Base-by-base conservation (phyloP, 2,797 vertebrate species). In the Acrossocheilus wenchowensis region DNA sequence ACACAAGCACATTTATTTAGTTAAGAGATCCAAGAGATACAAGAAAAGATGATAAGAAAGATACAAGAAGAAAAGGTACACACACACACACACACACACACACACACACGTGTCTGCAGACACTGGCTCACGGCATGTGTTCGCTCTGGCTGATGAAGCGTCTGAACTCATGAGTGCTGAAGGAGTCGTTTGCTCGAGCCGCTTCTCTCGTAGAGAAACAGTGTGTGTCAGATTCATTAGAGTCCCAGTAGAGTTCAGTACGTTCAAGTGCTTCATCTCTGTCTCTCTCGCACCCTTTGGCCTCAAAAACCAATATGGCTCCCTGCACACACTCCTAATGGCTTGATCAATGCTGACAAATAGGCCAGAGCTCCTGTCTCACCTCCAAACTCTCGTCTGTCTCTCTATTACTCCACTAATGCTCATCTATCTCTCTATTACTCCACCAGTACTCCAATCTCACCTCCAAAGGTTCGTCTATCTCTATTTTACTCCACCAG, bases 291-390 rank as follows among this genome's bases (percentile, higher is more conserved):
- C 92, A 93, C 92, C 94, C 93, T 94, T 94, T 94, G 94, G 93
- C 94, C 94, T 93, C 94, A 90, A 94, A 95, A 95, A 94, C 94
- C 95, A 95, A 95, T 94, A 95, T 94, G 93, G 92, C 94, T 94
- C 94, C 94, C 92, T 93, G 93, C 93, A 93, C 92, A 94, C 93
- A 91, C 91, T 92, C 92, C 94, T 95, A 95, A 95, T 95, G 94
- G 93, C 93, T 93, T 95, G 94, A 96, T 96, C 95, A 96, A 95
- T 95, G 94, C 92, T 95, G 95, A 96, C 94, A 95, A 95, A 95
- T 95, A 94, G 94, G 94, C 93, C 54, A 19, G 92, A 91, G 91
- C 92, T 91, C 91, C 26, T 6, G 62, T 66, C 86, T 88, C 92
- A 92, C 60, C 54, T 26, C 66, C 62, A 68, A n/a, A 52, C 0